Evolutionary conservation across 2,797 vertebrate species (phyloP).

Genomic region (Acanthornis magna): DNA sequence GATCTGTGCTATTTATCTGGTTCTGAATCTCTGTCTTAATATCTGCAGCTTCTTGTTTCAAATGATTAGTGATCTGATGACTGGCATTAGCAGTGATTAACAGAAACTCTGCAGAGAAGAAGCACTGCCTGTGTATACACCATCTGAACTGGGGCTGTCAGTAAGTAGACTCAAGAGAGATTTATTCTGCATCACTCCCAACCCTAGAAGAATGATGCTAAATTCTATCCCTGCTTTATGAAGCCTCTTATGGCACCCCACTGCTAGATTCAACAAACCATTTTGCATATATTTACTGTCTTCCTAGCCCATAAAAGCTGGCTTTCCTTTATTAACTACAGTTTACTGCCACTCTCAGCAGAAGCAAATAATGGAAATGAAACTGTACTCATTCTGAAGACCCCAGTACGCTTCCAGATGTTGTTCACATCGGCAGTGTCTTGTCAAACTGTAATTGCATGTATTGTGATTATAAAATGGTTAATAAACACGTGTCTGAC

Average conservation of each 20-base stretch:
- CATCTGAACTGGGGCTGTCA: not conserved
- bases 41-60: conserved; percentile 54
- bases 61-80: conserved; percentile 51
- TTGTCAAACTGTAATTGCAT: conserved; percentile 17
- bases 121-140: not conserved
- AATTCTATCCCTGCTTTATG: conserved; percentile 54
- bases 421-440: not conserved
- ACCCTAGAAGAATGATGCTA: conserved; percentile 43
- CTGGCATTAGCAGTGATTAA: conserved; percentile 41
- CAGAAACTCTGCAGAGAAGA: conserved; percentile 18
- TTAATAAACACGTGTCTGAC: conserved; percentile 11
- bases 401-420: not conserved
- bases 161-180: conserved; percentile 24
- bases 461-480: conserved; percentile 28
- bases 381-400: conserved; percentile 45
- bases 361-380: conserved; percentile 49
- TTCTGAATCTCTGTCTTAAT: conserved; percentile 28
- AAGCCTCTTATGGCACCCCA: conserved; percentile 63
- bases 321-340: conserved; percentile 65
- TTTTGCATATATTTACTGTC: conserved; percentile 68
- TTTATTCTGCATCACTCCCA: conserved; percentile 42
- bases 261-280: conserved; percentile 68
- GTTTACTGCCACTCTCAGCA: conserved; percentile 58
- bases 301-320: conserved; percentile 60
- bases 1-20: conserved; percentile 31